Evolutionary conservation across 2,113 vertebrate species (phyloP).

Genomic region (Opisthocomus hoazin): DNA sequence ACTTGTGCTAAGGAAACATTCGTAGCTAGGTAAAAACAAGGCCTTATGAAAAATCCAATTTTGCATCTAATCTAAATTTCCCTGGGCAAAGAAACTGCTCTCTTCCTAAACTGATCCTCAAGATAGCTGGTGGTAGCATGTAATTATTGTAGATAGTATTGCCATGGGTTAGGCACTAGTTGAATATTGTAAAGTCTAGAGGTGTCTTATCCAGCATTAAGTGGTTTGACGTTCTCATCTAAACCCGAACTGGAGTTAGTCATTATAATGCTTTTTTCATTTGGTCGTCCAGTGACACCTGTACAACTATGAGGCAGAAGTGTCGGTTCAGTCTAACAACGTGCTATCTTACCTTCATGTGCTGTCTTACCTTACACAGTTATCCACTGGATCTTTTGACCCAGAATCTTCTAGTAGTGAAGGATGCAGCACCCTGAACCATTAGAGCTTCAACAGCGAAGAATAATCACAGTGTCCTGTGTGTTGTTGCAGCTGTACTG

Average conservation of each 20-base stretch:
- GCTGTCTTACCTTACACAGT: background rate
- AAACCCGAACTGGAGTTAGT: background rate
- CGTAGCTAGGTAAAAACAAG: conserved; percentile 59
- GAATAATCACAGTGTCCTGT: background rate
- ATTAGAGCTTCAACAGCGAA: background rate
- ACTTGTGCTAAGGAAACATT: conserved; percentile 59
- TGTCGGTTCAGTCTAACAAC: background rate
- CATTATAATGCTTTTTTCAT: background rate
- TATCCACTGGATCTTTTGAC: background rate
- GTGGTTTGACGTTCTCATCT: background rate
- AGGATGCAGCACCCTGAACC: background rate
- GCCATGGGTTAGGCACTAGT: background rate
- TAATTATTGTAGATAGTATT: background rate
- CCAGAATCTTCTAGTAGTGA: background rate
- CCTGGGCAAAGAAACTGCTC: conserved; percentile 36
- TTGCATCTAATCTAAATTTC: conserved; percentile 56
- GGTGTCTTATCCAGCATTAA: background rate
- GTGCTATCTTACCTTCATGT: too few species aligned
- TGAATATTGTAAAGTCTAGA: background rate
- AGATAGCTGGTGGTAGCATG: background rate
- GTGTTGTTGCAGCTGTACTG: background rate
- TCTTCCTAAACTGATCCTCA: background rate
- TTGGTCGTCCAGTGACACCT: background rate
- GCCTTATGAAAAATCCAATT: conserved; percentile 54
- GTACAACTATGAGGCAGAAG: background rate